Evolutionary conservation across 1,140 invertebrate genomes (phyloP).

Genomic region (Atopsyche davidsoni): DNA sequence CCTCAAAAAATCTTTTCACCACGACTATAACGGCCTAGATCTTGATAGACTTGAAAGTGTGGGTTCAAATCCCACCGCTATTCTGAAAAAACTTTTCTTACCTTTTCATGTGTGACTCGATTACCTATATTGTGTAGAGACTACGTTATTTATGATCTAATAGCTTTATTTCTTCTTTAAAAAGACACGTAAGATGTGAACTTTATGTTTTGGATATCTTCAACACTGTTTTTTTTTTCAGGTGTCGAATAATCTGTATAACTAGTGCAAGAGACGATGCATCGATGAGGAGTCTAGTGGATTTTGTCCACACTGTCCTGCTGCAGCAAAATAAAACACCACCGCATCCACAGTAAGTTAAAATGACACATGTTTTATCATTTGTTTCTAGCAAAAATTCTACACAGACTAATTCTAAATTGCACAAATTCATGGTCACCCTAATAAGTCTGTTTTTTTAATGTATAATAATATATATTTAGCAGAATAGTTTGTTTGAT

Average conservation of each 20-base stretch:
- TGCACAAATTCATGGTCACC: too few relatives aligned
- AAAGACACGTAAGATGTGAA: not conserved
- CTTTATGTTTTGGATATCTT: not conserved
- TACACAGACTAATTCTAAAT: too few relatives aligned
- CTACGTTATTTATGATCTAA: too few relatives aligned
- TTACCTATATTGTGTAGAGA: too few relatives aligned
- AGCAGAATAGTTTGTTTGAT: not conserved
- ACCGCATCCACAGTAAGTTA: conserved; percentile 11
- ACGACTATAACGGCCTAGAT: too few relatives aligned
- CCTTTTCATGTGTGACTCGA: too few relatives aligned
- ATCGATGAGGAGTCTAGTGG: conserved; percentile 76
- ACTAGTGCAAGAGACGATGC: conserved; percentile 79
- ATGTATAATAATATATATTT: too few relatives aligned
- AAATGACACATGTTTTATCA: not conserved
- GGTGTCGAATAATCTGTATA: conserved; percentile 82
- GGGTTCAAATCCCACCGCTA: too few relatives aligned
- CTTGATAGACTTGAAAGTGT: too few relatives aligned
- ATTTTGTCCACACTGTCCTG: conserved; percentile 74
- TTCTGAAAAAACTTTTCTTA: too few relatives aligned
- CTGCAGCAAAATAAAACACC: conserved; percentile 71
- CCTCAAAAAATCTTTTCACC: too few relatives aligned
- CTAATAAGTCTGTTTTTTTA: too few relatives aligned
- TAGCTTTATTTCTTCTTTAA: not conserved
- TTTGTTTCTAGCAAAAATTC: conserved; percentile 9
- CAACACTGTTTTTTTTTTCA: conserved; percentile 52